Conservation (phyloP, 2,113 vertebrate genomes). For the Brachypteracias leptosomus region DNA sequence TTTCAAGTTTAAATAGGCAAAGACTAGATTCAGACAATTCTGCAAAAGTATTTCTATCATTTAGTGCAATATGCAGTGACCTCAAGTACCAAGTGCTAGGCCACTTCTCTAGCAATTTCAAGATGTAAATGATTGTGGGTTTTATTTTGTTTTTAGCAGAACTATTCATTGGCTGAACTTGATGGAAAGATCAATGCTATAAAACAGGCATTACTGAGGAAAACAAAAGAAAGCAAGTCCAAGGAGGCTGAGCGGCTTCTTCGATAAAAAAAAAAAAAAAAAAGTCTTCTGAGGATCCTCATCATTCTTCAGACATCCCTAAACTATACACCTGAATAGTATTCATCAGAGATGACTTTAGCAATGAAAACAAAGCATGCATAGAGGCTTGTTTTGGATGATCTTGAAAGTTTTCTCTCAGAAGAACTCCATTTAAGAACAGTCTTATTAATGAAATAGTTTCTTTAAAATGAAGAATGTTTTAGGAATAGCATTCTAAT, state of each 20-base stretch:
- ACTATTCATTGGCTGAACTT: constrained; percentile 90
- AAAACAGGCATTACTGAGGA: constrained; percentile 89
- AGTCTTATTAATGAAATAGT: neutral
- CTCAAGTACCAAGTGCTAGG: neutral
- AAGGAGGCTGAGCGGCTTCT: constrained; percentile 77
- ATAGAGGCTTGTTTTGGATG: neutral
- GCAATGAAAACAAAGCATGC: neutral
- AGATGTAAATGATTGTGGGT: constrained; percentile 46
- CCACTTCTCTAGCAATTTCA: constrained; percentile 46
- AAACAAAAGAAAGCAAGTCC: constrained; percentile 78
- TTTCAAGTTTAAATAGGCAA: neutral
- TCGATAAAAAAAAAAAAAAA: constrained; percentile 29
- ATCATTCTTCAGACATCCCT: neutral
- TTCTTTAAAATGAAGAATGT: constrained; percentile 52
- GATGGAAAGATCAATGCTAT: constrained; percentile 96
- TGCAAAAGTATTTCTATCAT: neutral
- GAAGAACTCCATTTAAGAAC: constrained; percentile 1
- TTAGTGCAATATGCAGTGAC: neutral
- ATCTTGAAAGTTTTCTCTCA: neutral
- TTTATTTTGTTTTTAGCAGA: constrained; percentile 78
- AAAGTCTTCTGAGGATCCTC: neutral
- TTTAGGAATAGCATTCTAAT: constrained; percentile 28
- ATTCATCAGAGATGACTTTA: neutral
- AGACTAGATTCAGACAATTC: neutral
- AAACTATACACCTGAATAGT: neutral